Conservation (phyloP, 1,140 invertebrate genomes). For the Ctenoplectra terminalis region DNA sequence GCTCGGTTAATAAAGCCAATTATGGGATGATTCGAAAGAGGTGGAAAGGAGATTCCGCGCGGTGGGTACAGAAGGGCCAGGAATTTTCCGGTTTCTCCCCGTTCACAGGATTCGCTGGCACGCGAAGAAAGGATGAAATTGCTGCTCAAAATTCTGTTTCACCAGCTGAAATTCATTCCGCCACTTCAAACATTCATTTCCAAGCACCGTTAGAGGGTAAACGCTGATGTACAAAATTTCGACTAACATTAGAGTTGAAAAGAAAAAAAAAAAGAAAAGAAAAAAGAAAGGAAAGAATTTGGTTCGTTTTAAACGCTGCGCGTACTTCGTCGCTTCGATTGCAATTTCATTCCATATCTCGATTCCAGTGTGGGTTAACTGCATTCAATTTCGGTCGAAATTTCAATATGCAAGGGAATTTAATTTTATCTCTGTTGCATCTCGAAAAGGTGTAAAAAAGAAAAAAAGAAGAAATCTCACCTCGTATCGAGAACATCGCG, state of each 20-base stretch:
- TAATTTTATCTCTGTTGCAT: neutral
- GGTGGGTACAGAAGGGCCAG: neutral
- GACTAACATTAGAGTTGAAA: neutral
- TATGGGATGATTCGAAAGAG: constrained; percentile 56
- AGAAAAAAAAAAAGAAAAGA: neutral
- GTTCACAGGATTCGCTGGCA: constrained; percentile 12
- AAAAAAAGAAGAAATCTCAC: neutral
- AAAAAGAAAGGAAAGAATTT: neutral
- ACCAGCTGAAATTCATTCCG: constrained; percentile 13
- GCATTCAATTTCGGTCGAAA: neutral
- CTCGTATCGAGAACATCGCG: neutral
- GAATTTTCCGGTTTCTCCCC: neutral
- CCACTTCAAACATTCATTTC: constrained; percentile 11
- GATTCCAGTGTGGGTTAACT: too few relatives aligned
- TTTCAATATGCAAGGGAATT: neutral
- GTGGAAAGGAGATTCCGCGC: constrained; percentile 34
- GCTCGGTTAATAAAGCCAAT: constrained; percentile 64
- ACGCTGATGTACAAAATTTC: neutral
- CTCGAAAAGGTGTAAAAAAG: neutral
- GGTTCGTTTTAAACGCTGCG: too few relatives aligned
- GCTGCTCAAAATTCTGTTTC: constrained; percentile 27
- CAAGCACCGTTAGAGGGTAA: neutral
- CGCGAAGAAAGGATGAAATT: constrained; percentile 21
- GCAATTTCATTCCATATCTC: too few relatives aligned
- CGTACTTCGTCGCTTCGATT: neutral